Conservation (phyloP, 2,797 vertebrate genomes). For the Galagoides demidoff region DNA sequence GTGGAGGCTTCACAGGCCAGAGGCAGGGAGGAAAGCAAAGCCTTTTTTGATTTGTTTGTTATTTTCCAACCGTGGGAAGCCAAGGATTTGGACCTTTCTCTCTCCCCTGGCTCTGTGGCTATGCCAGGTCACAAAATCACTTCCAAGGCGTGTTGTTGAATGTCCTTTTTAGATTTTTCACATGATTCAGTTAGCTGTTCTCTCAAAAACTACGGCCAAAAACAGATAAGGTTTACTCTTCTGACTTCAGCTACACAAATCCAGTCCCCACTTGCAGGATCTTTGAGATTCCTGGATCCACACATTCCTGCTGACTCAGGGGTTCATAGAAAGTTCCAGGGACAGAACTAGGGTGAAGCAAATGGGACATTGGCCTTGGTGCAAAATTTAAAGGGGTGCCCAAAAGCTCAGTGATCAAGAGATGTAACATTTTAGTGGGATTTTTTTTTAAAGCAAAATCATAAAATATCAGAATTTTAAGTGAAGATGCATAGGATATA, state of each 20-base stretch:
- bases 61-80: not conserved
- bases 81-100: too few species aligned
- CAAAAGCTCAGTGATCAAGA: not conserved
- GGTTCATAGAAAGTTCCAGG: not conserved
- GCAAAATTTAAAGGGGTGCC: not conserved
- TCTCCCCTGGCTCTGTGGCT: fast-evolving
- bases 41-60: not conserved
- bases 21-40: not conserved
- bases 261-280: not conserved
- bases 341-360: not conserved
- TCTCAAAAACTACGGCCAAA: not conserved
- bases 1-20: not conserved
- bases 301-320: not conserved
- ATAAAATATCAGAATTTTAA: not conserved
- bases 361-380: not conserved
- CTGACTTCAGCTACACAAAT: not conserved
- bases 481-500: not conserved
- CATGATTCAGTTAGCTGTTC: not conserved
- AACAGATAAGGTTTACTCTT: not conserved
- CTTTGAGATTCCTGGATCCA: not conserved
- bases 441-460: not conserved
- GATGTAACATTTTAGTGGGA: not conserved
- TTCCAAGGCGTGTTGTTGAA: fast-evolving
- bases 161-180: not conserved
- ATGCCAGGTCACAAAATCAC: not conserved